Conservation (phyloP, 2,888 invertebrate genomes). For the Carcina quercana region DNA sequence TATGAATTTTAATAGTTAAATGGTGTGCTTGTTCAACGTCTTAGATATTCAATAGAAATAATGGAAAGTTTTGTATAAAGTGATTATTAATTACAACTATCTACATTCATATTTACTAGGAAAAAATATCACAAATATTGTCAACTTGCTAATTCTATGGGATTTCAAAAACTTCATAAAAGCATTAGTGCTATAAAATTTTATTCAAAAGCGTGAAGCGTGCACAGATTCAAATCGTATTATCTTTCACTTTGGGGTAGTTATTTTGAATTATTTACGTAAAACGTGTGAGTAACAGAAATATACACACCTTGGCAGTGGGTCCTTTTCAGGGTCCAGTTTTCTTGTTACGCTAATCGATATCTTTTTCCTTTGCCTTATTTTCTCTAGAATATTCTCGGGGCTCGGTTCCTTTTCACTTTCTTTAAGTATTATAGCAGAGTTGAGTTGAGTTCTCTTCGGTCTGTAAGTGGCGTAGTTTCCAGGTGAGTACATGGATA, state of each 20-base stretch:
- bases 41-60: background rate
- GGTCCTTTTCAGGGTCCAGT: conserved; percentile 56
- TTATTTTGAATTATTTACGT: conserved; percentile 68
- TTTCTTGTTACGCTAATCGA: conserved; percentile 66
- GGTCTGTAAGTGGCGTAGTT: conserved; percentile 69
- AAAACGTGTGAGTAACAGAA: conserved; percentile 27
- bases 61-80: conserved; percentile 10
- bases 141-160: conserved; percentile 33
- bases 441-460: conserved; percentile 61
- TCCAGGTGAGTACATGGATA: conserved; percentile 66
- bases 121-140: conserved; percentile 6
- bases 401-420: conserved; percentile 67
- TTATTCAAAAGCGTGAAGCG: conserved; percentile 69
- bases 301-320: conserved; percentile 66
- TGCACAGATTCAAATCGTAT: conserved; percentile 62
- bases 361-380: conserved; percentile 64
- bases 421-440: conserved; percentile 66
- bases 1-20: conserved; percentile 22
- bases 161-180: conserved; percentile 43
- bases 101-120: conserved; percentile 20
- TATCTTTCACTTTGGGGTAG: conserved; percentile 54
- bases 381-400: conserved; percentile 68
- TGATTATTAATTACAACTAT: conserved; percentile 16
- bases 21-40: conserved; percentile 7
- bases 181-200: conserved; percentile 67